Evolutionary conservation across 2,797 vertebrate species (phyloP).

Genomic region (Chaenodraco wilsoni): DNA sequence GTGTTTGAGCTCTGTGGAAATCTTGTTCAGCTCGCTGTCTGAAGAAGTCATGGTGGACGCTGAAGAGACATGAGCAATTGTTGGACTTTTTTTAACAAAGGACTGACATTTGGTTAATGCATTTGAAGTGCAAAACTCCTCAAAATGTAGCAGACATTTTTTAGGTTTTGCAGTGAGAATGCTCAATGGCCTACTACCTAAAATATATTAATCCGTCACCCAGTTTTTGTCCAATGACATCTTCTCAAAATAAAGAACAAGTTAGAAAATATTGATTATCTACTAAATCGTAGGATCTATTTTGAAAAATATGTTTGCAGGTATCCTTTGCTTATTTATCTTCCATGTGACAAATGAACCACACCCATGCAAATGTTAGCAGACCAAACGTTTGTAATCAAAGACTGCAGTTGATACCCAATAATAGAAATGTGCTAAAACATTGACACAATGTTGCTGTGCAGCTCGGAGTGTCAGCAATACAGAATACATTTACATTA

Average conservation of each 20-base stretch:
- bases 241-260: neutral
- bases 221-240: neutral
- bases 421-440: too few relatives aligned
- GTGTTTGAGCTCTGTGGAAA: slow-evolving; percentile 52
- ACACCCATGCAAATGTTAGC: neutral
- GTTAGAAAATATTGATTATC: neutral
- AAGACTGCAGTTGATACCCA: too few relatives aligned
- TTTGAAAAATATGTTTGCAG: neutral
- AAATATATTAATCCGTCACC: neutral
- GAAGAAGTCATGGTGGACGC: slow-evolving; percentile 52
- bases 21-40: slow-evolving; percentile 1
- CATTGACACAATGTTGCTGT: neutral
- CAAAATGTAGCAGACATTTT: too few relatives aligned
- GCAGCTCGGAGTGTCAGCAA: neutral
- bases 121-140: neutral
- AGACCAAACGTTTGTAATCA: neutral
- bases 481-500: neutral
- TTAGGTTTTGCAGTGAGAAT: too few relatives aligned
- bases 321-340: neutral
- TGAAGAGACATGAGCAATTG: neutral
- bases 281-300: neutral
- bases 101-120: neutral
- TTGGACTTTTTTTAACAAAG: neutral
- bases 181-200: too few relatives aligned
- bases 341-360: neutral